Evolutionary conservation across 2,113 vertebrate genomes (phyloP), one percentile per base, ranked within the genome.

Genomic region (Oceanodroma tethys): DNA sequence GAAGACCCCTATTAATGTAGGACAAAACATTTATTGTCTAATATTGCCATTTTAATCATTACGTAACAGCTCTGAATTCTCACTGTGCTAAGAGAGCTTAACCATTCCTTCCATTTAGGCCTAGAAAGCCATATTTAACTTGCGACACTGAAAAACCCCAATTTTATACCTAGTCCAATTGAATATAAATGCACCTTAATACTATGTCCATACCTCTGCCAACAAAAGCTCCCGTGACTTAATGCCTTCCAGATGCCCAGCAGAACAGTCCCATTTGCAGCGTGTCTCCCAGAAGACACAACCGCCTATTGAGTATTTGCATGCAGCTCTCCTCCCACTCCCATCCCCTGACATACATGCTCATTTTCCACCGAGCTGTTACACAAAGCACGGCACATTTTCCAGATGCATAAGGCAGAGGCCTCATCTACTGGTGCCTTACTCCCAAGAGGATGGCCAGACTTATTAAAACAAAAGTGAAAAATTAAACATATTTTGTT

Each of bases 281-380:
- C 0, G 0, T 5, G 27, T 56, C 88, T 86, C 88, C 50, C 20
- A 14, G 74, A 45, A 80, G 83, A 78, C 80, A 90, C 66, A 92
- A 40, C 50, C 62, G 90, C 73, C 70, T 75, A 15, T 42, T 76
- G 27, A 71, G 75, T 16, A 32, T 55, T 32, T 47, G 90, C 91
- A 63, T 55, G 87, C 95, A 88, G 87, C 71, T 86, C 88, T 56
- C 79, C 74, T 93, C 88, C 92, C 79, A 45, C 79, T 86, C 92
- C 74, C 62, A 48, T 48, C 88, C 80, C 63, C 86, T 70, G 50
- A 93, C 89, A 59, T 4, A 11, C 42, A 4, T 9, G 3, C 81
- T 92, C 82, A 3, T 90, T 93, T 86, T 75, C 90, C 95, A 88
- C 52, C 1, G 5, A 56, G 67, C 66, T 25, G 11, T 63, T 56